Evolutionary conservation across 2,888 invertebrate species (phyloP).

Genomic region (Meloe dianella): DNA sequence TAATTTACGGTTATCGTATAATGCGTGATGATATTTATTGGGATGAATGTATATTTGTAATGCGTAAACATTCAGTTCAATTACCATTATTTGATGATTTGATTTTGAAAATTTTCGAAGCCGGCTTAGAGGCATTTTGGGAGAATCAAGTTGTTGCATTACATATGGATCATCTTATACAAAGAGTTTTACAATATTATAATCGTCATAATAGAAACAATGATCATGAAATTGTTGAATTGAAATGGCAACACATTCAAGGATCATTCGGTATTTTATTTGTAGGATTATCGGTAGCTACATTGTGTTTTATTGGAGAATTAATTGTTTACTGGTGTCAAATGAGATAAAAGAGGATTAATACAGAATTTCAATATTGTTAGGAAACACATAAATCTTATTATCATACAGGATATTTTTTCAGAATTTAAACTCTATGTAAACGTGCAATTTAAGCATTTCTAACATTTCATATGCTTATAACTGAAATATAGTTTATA

Average conservation of each 20-base stretch:
- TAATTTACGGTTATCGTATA: constrained; percentile 21
- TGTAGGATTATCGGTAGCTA: not conserved
- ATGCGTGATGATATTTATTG: constrained; percentile 28
- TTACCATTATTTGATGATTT: constrained; percentile 22
- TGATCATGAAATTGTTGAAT: constrained; percentile 27
- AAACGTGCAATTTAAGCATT: too few relatives aligned
- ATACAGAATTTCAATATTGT: too few relatives aligned
- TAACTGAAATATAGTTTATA: too few relatives aligned
- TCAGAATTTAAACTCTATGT: too few relatives aligned
- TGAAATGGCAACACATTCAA: constrained; percentile 25
- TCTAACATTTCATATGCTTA: too few relatives aligned
- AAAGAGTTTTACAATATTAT: constrained; percentile 19
- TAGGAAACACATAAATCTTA: too few relatives aligned
- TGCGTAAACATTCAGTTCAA: constrained; percentile 23
- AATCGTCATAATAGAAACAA: not conserved
- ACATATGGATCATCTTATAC: constrained; percentile 25
- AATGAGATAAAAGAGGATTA: too few relatives aligned
- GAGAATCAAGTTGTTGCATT: constrained; percentile 20
- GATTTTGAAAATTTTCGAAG: constrained; percentile 23
- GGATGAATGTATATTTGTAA: constrained; percentile 20
- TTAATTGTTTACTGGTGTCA: too few relatives aligned
- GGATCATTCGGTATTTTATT: constrained; percentile 23
- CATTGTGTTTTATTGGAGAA: constrained; percentile 9
- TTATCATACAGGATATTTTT: too few relatives aligned
- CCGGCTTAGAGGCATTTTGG: constrained; percentile 21